Evolutionary conservation across 2,113 vertebrate species (phyloP), one percentile per base, ranked within the genome.

Genomic region (Gasterosteus aculeatus): DNA sequence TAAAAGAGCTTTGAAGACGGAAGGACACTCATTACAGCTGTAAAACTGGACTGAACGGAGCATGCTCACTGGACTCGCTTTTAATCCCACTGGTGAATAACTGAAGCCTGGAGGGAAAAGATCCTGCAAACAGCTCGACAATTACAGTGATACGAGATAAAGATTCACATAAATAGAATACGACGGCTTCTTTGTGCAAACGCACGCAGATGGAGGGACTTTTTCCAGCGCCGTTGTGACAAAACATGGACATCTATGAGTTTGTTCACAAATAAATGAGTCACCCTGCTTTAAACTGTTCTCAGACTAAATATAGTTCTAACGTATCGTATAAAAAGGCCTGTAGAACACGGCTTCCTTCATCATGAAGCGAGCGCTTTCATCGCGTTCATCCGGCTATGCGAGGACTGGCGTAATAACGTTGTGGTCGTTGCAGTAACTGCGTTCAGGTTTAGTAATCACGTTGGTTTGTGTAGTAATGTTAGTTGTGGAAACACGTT

Each of bases 261-360:
- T 15, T 70, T 33, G 72, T 66, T 79, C 77, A 86, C 78, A 44
- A 35, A 90, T 91, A 91, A 93, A 92, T 91, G 84, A 69, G 33
- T 78, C 31, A 73, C 53, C 54, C 35, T 53, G 74, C 38, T 66
- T 77, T 56, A 72, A 67, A 47, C 35, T 75, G 74, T 44, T 64
- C 64, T 60, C 10, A 39, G 62, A 31, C 58, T 80, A 68, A 82
- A 84, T 79, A 79, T 78, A 72, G 3, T 26, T 78, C 39, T 33
- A 73, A 80, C 69, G 66, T 71, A 22, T 38, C 62, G 60, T 89
- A 82, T 0, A 84, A 79, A 88, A 88, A 71, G 78, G 71, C 57
- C 47, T n/a, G 75, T 33, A 68, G 71, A 51, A 53, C 72, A 77
- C 22, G 22, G 63, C 53, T 59, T 83, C 54, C 66, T 77, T 82